Evolutionary conservation across 2,797 vertebrate species (phyloP), one percentile per base, ranked within the genome.

Genomic region (Poliocrania exsul): DNA sequence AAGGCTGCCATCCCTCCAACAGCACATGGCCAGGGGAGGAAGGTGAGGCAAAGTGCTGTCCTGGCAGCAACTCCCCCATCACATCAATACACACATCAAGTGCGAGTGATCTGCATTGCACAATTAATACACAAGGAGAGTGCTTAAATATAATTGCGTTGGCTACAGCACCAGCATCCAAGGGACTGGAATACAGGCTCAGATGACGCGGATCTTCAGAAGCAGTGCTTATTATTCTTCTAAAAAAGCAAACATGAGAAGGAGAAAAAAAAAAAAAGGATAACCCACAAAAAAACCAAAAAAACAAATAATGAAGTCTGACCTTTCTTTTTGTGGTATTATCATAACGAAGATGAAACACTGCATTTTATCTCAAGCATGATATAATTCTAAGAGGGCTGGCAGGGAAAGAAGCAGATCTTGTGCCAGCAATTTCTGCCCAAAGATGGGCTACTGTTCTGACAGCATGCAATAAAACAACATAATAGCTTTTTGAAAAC

Each of bases 1-100:
- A 16, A 64, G 42, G 29, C 16, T 85, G 54, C 69, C 28, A 51
- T 16, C 31, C 35, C 53, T 65, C 38, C 3, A 1, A n/a, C 17
- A 69, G 56, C 42, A 46, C 10, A 26, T 0, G 0, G 21, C 58
- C 4, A 1, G 5, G 16, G 31, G 18, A 88, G 5, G 26, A 57
- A 72, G 13, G 33, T 4, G 5, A 89, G 37, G 35, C 13, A 65
- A 0, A 24, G 23, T 1, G 19, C 7, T 75, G 35, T 67, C 33
- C 67, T n/a, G 40, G 24, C 33, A 62, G 49, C 3, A 18, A 29
- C 16, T 81, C 61, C 26, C 50, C 37, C 20, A 50, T 38, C 69
- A 31, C 24, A 26, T 42, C 47, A 23, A n/a, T 28, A 54, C 4
- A 60, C 0, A 42, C 40, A 42, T 42, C 2, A 42, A 33, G 14